Percentiles rank a stretch among this genome's conserved stretches.
phyloP scores from a whole-genome alignment of 2,888 invertebrate species.

The Exephanes ischioxanthus region DNA sequence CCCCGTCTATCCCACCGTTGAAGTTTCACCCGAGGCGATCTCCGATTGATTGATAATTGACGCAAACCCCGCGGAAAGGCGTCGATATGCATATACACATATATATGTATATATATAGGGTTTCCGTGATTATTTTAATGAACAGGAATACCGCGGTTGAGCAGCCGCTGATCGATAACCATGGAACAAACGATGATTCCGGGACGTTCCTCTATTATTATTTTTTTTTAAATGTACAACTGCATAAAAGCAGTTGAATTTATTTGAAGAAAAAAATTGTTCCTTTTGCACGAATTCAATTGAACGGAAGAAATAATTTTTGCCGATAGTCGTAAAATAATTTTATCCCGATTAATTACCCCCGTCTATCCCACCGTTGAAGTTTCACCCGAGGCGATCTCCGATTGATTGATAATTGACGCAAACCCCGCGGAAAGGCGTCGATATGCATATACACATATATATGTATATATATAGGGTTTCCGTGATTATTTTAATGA shows the following conservation, averaged over 20 bases:
- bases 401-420: conserved; percentile 20
- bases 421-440: background rate
- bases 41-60: conserved; percentile 20
- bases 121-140: conserved; percentile 76
- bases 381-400: background rate
- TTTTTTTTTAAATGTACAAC: no score
- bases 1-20: background rate
- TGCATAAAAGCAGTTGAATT: background rate
- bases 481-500: conserved; percentile 76
- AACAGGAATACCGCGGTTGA: conserved; percentile 68
- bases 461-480: conserved; percentile 51
- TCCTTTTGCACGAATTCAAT: background rate
- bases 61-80: background rate
- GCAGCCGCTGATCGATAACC: conserved; percentile 73
- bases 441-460: no score
- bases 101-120: conserved; percentile 39
- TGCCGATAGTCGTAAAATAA: no score
- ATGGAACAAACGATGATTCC: conserved; percentile 58
- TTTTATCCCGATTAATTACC: no score
- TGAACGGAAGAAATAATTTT: background rate
- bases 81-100: no score
- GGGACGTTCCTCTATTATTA: no score
- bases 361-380: background rate
- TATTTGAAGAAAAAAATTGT: background rate
- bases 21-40: background rate